Base-by-base conservation (phyloP, 1,140 invertebrate species). In the Reticulitermes speratus region DNA sequence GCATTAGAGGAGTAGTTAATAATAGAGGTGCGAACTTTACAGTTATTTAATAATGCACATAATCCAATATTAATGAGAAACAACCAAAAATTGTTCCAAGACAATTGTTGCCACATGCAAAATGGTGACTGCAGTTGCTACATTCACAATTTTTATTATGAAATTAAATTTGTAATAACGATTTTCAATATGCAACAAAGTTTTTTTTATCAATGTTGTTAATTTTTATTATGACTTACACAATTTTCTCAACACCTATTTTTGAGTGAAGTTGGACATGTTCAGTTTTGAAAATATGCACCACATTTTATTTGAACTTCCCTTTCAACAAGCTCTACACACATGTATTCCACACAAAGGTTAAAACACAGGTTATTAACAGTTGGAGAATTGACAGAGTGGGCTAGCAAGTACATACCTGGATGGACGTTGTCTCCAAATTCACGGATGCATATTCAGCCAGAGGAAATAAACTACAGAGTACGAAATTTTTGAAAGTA, bases 391-490 rank as follows among this genome's bases (percentile, higher is more conserved):
- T 75, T 75, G n/a, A 75, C 65, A 75, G 25, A 75, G 19, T 75
- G 65, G 65, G 65, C 65, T 75, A 75, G 65, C 65, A 75, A 75
- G 65, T 25, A 75, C 65, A 25, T 75, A 75, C 65, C 65, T 75
- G 65, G 9, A 75, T 7, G 8, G 65, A 8, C 30, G 65, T 9
- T 75, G 7, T 75, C 65, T 75, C 9, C 65, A 30, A 75, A 75
- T 2, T 75, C 65, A n/a, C 8, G n/a, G 65, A 75, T 75, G 25
- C 65, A n/a, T 14, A 30, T 75, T 30, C 65, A 75, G 65, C 65
- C 65, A 75, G 65, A 55, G 19, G 52, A 30, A 75, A 75, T 75
- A 75, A 38, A 75, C n/a, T 75, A 65, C 19, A 21, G 14, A 55
- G n/a, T 30, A 30, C 30, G 25, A 30, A 75, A n/a, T 75, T 75